Evolutionary conservation across 2,797 vertebrate genomes (phyloP), one percentile per base, ranked within the genome.

Genomic region (Oryzias dopingdopingensis): DNA sequence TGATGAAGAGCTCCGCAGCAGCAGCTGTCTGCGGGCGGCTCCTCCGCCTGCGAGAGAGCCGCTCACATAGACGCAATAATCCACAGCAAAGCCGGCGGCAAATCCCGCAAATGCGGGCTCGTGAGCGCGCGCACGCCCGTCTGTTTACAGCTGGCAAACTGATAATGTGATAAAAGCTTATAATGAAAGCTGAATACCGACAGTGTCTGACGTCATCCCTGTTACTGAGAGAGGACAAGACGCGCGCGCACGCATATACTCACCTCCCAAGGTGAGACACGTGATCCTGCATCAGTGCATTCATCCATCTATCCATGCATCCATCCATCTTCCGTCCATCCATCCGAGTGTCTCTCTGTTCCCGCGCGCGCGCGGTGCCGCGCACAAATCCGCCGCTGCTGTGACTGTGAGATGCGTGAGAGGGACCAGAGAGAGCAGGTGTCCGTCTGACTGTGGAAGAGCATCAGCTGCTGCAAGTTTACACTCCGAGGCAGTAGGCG

Each of bases 261-360:
- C 59, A 78, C 76, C 64, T 81, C 55, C 73, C 73, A 74, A 83
- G 83, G 79, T 81, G 82, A 84, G 76, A 59, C 67, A 24, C 1
- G 52, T 65, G 44, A 57, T n/a, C 42, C 15, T 43, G 15, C 52
- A n/a, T 72, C 62, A 60, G 20, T 45, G 32, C 13, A 43, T 49
- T 43, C 65, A n/a, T 43, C 49, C 15, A 40, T 46, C 58, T 7
- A 54, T 44, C 56, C 61, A 44, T 68, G 59, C 66, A 54, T 63
- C 53, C 24, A 62, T 47, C 56, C 7, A 56, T 47, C 53, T 59
- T 48, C 46, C 65, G 15, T 42, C 49, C 15, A 29, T 46, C 58
- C 5, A 54, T 44, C 53, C 61, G 48, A 63, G 56, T 60, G 54
- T 59, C 50, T 24, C 56, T 47, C 53, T 6, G 59, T 47, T 46